Percentiles rank a stretch among this genome's conserved stretches.
phyloP scores from a whole-genome alignment of 2,888 invertebrate species.

The Macaria notata region DNA sequence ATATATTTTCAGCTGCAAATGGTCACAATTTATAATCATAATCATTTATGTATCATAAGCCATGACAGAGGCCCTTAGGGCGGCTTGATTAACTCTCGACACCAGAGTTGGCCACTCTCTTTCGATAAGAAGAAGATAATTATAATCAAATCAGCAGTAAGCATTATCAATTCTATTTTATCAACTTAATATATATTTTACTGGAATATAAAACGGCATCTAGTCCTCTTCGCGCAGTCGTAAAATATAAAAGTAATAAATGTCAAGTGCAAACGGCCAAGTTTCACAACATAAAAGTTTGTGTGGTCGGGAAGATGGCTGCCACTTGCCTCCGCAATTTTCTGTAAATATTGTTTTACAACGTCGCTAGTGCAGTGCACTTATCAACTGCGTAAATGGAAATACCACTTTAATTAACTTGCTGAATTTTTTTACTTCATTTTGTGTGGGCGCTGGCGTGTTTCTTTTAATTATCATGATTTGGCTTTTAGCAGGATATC shows the following conservation, averaged over 20 bases:
- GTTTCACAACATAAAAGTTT: constrained; percentile 73
- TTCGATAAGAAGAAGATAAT: too few species aligned
- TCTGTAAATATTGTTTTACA: constrained; percentile 40
- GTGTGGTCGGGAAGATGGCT: constrained; percentile 53
- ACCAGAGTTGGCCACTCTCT: too few species aligned
- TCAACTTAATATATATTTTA: constrained; percentile 19
- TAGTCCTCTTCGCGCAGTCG: constrained; percentile 56
- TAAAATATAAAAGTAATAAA: constrained; percentile 77
- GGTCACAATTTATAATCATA: too few species aligned
- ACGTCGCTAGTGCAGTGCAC: neutral
- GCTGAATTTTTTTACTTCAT: too few species aligned
- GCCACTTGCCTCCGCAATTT: constrained; percentile 61
- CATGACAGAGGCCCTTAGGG: too few species aligned
- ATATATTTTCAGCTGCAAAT: too few species aligned
- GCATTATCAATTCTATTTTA: neutral
- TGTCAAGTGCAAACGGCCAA: constrained; percentile 71
- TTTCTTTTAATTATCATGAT: too few species aligned
- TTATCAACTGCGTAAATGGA: neutral
- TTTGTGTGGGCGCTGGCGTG: too few species aligned
- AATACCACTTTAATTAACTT: neutral
- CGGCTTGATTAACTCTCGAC: too few species aligned
- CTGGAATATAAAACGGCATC: constrained; percentile 50
- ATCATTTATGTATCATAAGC: too few species aligned
- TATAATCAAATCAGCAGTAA: too few species aligned
- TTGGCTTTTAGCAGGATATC: too few species aligned